A percentile compares a stretch with the other conserved stretches of the same genome.
Evolutionary conservation across 2,888 invertebrate species (phyloP).

Genomic region (Limenitis camilla): DNA sequence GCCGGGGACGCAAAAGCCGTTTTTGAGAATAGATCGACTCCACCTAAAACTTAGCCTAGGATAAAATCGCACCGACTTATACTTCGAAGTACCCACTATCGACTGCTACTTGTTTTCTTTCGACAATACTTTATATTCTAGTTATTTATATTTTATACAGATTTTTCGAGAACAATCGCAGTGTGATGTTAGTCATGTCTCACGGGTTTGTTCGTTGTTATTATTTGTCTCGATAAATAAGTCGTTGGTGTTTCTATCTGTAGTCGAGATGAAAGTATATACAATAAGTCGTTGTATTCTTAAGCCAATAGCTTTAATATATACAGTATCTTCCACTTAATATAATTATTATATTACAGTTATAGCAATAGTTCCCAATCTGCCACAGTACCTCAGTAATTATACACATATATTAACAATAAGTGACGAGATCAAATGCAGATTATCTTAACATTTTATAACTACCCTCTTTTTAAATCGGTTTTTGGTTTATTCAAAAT

Average conservation of each 20-base stretch:
- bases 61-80: slow-evolving; percentile 29
- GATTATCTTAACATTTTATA: slow-evolving; percentile 15
- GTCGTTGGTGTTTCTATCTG: slow-evolving; percentile 35
- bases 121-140: slow-evolving; percentile 26
- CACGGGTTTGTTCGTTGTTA: slow-evolving; percentile 24
- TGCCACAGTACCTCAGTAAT: slow-evolving; percentile 69
- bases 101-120: slow-evolving; percentile 24
- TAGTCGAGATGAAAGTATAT: slow-evolving; percentile 27
- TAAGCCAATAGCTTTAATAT: slow-evolving; percentile 70
- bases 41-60: slow-evolving; percentile 29
- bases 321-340: slow-evolving; percentile 69
- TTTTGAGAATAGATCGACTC: slow-evolving; percentile 57
- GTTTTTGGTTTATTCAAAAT: background rate
- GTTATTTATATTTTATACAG: slow-evolving; percentile 26
- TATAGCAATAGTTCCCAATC: slow-evolving; percentile 67
- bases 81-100: slow-evolving; percentile 16
- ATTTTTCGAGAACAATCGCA: slow-evolving; percentile 21
- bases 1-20: slow-evolving; percentile 41
- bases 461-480: background rate
- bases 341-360: slow-evolving; percentile 50
- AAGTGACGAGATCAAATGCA: slow-evolving; percentile 24
- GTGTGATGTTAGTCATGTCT: slow-evolving; percentile 12
- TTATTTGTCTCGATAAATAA: slow-evolving; percentile 27
- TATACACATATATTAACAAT: slow-evolving; percentile 40
- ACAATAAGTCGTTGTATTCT: slow-evolving; percentile 55